phyloP scores from a whole-genome alignment of 2,888 invertebrate species.

The Parochlus steinenii region DNA sequence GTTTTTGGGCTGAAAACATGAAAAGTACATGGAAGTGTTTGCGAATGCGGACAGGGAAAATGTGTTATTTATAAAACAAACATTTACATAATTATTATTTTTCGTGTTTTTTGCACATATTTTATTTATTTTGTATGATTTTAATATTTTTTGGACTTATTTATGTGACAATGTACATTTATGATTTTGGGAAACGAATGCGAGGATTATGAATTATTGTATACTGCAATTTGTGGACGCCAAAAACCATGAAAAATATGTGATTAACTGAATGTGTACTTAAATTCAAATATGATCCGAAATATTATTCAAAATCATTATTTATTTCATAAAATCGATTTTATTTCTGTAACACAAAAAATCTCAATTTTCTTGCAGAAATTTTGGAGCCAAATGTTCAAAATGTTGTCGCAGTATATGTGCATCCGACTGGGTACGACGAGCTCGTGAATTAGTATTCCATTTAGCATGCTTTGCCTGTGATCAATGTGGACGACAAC shows the following conservation, averaged over 20 bases:
- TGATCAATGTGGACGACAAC: slow-evolving; percentile 83
- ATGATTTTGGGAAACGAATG: too few relatives aligned
- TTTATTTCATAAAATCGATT: not conserved
- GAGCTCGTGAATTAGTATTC: slow-evolving; percentile 87
- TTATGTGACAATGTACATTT: not conserved
- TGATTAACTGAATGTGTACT: not conserved
- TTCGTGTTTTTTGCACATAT: too few relatives aligned
- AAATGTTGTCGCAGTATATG: slow-evolving; percentile 88
- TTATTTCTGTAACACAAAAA: slow-evolving; percentile 12
- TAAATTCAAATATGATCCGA: slow-evolving; percentile 2
- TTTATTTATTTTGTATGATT: slow-evolving; percentile 1
- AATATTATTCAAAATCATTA: slow-evolving; percentile 3
- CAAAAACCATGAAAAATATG: not conserved
- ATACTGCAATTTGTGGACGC: not conserved
- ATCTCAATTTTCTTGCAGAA: slow-evolving; percentile 47
- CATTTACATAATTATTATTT: too few relatives aligned
- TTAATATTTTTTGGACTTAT: slow-evolving; percentile 4
- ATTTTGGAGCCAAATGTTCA: slow-evolving; percentile 91
- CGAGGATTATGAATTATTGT: not conserved
- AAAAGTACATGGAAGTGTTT: too few relatives aligned
- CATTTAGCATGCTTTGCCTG: slow-evolving; percentile 98
- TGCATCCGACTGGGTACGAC: slow-evolving; percentile 93
- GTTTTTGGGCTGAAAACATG: too few relatives aligned
- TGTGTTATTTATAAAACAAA: too few relatives aligned
- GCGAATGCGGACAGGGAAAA: too few relatives aligned